Evolutionary conservation across 2,888 invertebrate genomes (phyloP), one percentile per base, ranked within the genome.

Genomic region (Drosophila ustulata): DNA sequence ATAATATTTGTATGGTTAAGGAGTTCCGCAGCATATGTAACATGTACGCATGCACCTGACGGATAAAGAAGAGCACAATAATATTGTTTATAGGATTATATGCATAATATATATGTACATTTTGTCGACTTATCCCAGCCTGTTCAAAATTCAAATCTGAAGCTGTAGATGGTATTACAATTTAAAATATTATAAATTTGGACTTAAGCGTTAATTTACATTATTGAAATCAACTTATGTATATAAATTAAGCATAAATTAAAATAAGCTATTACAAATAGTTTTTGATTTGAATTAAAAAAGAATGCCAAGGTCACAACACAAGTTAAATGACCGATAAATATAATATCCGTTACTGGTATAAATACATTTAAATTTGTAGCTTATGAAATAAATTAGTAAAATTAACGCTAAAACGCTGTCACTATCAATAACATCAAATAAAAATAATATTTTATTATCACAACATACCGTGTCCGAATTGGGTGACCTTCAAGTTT

Each of bases 401-500:
- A 11, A 51, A 34, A 37, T 25, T 37, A n/a, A 32, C 32, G 23
- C 3, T 1, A 1, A 51, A 25, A 34, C 23, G 13, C 7, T n/a
- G 13, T 13, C 39, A 7, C n/a, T 2, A 30, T 23, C 6, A 9
- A 28, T 45, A 13, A 30, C 32, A 32, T 13, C 4, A 49, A 13
- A 9, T 49, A 46, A n/a, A 46, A 25, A 34, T 53, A n/a, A 13
- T 18, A 18, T 18, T 11, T 23, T 51, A 23, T 26, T 23, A 18
- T 13, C 26, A 34, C 11, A 34, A 68, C 75, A 50, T 75, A 75
- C 75, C 75, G 75, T 30, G 45, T 55, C 37, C 11, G 23, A 45
- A 43, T 61, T 74, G 32, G 13, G 34, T 78, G 75, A 75, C 75
- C 75, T 75, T 75, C 75, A 78, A 46, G 47, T 50, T 46, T 34